Percentiles rank a stretch among this genome's conserved stretches.
These are phyloP conservation scores for Hydrophis major DNA, from an alignment of 2,797 vertebrate species.

Conservation along the genomic window DNA sequence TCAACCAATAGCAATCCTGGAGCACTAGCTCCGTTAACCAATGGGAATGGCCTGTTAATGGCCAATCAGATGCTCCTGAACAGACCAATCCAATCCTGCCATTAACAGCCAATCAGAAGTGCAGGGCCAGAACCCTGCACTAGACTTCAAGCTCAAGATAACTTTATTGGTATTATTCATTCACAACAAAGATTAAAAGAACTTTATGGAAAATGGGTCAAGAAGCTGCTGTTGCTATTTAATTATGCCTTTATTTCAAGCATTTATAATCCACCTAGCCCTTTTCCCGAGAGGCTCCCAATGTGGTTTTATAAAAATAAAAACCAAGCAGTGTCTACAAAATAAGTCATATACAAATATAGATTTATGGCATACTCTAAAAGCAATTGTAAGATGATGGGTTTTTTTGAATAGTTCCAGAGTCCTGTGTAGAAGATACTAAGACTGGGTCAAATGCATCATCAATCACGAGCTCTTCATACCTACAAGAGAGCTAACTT, in stretches of 20 bases:
- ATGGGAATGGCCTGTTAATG: too few species aligned
- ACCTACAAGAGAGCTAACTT: not conserved
- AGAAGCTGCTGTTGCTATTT: conserved; percentile 12
- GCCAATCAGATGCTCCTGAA: too few species aligned
- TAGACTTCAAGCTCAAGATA: too few species aligned
- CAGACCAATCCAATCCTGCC: too few species aligned
- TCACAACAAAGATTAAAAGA: conserved; percentile 19
- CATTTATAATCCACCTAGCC: not conserved
- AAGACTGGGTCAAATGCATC: not conserved
- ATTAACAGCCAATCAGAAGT: too few species aligned
- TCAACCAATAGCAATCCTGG: too few species aligned
- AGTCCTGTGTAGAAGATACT: too few species aligned
- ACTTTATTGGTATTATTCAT: too few species aligned
- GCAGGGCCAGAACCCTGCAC: too few species aligned
- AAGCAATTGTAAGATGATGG: not conserved
- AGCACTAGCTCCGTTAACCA: too few species aligned
- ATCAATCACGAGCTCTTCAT: not conserved
- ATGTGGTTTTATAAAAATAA: not conserved
- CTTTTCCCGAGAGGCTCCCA: not conserved
- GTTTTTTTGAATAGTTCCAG: not conserved
- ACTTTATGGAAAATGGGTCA: conserved; percentile 48
- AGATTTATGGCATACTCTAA: not conserved
- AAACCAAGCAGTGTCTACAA: not conserved
- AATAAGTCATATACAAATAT: not conserved
- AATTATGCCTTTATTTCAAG: not conserved